A percentile compares a stretch with the other conserved stretches of the same genome.
phyloP scores from a whole-genome alignment of 2,797 vertebrate genomes.

The Triplophysa bombifrons region DNA sequence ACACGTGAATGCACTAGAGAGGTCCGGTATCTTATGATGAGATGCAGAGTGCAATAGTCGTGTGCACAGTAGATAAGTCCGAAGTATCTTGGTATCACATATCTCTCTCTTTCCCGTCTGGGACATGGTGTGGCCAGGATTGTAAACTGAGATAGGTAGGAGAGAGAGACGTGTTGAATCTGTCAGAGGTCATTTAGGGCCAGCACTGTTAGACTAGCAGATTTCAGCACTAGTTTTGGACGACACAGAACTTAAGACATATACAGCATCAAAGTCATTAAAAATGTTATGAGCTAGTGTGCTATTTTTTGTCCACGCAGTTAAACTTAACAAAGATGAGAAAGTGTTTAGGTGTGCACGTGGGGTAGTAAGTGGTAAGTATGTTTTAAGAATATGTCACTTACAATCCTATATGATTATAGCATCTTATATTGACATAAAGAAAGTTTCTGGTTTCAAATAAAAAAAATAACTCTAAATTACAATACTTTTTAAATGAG shows the following conservation, averaged over 20 bases:
- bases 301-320: conserved; percentile 6
- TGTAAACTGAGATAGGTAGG: conserved; percentile 61
- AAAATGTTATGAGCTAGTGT: neutral
- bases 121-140: conserved; percentile 51
- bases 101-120: conserved; percentile 21
- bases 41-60: neutral
- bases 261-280: conserved; percentile 8
- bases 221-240: conserved; percentile 9
- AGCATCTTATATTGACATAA: no score
- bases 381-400: no score
- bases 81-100: conserved; percentile 22
- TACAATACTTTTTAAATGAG: neutral
- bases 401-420: no score
- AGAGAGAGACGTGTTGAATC: conserved; percentile 46
- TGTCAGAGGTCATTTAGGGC: conserved; percentile 55
- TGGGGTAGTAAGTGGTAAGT: no score
- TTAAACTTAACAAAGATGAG: neutral
- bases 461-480: neutral
- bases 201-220: conserved; percentile 27
- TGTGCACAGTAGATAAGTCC: conserved; percentile 30
- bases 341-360: no score
- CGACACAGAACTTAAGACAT: conserved; percentile 1
- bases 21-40: conserved; percentile 2
- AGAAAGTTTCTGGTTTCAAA: neutral
- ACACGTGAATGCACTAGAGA: neutral